phyloP scores from a whole-genome alignment of 2,888 invertebrate genomes.

The Sarcophaga rosellei region DNA sequence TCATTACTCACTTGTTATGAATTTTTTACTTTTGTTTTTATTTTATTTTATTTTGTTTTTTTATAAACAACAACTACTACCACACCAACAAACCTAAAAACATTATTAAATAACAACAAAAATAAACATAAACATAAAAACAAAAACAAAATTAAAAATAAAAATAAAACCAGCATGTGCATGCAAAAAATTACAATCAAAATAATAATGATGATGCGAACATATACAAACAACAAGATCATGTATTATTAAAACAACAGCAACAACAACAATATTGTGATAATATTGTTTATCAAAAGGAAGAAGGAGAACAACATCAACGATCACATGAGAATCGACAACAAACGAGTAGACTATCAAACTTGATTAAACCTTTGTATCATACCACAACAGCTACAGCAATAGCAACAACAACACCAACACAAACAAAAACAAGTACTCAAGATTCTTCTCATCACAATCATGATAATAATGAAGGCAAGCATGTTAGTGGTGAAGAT shows the following conservation, averaged over 20 bases:
- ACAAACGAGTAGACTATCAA: too few relatives aligned
- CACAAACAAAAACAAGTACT: slow-evolving; percentile 35
- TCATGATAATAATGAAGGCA: slow-evolving; percentile 63
- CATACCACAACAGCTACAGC: background rate
- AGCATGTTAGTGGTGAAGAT: slow-evolving; percentile 14
- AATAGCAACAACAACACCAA: slow-evolving; percentile 15
- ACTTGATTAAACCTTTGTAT: too few relatives aligned
- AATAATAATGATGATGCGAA: slow-evolving; percentile 57
- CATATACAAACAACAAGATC: slow-evolving; percentile 45
- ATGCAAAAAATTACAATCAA: slow-evolving; percentile 62
- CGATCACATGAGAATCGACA: background rate
- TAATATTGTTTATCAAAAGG: background rate
- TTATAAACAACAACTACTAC: slow-evolving; percentile 15
- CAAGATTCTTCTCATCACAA: slow-evolving; percentile 51
- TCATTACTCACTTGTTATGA: slow-evolving; percentile 16
- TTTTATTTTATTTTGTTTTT: slow-evolving; percentile 23
- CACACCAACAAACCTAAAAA: background rate
- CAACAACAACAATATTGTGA: slow-evolving; percentile 29
- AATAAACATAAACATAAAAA: slow-evolving; percentile 32
- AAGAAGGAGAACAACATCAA: slow-evolving; percentile 31
- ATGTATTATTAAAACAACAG: slow-evolving; percentile 27
- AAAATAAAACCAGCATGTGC: slow-evolving; percentile 60
- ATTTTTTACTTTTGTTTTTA: too few relatives aligned
- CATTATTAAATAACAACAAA: slow-evolving; percentile 37
- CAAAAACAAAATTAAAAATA: slow-evolving; percentile 40